Percentiles rank a stretch among this genome's conserved stretches.
Conservation (phyloP, 2,888 invertebrate species). For the Coelinius sp. region DNA sequence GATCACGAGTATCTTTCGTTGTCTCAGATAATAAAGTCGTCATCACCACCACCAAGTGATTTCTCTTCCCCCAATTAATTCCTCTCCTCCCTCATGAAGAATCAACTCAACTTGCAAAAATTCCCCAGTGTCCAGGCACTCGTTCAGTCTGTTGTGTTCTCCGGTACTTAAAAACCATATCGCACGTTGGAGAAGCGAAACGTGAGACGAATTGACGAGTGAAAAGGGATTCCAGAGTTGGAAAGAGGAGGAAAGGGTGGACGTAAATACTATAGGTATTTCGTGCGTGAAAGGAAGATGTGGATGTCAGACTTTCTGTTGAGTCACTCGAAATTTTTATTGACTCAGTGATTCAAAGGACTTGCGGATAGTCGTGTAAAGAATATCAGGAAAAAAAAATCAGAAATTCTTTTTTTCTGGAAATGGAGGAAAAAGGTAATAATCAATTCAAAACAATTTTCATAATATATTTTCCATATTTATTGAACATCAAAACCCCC, state of each 20-base stretch:
- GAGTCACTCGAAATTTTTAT: constrained; percentile 18
- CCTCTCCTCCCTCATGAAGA: constrained; percentile 20
- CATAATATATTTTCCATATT: too few species aligned
- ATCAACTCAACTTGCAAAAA: background rate
- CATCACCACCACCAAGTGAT: constrained; percentile 38
- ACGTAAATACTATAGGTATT: constrained; percentile 10
- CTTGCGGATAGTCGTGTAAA: background rate
- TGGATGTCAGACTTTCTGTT: background rate
- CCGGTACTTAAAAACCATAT: constrained; percentile 54
- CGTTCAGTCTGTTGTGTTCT: constrained; percentile 30
- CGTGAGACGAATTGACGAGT: constrained; percentile 54
- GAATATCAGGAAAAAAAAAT: background rate
- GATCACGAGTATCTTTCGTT: background rate
- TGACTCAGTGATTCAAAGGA: background rate
- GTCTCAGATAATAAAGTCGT: constrained; percentile 13
- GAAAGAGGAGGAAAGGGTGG: constrained; percentile 2
- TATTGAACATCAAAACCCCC: too few species aligned
- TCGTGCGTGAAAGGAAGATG: constrained; percentile 9
- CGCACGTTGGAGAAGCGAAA: constrained; percentile 49
- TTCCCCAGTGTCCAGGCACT: background rate
- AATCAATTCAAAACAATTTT: too few species aligned
- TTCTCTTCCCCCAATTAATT: constrained; percentile 18
- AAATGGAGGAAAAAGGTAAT: background rate
- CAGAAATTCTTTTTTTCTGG: too few species aligned
- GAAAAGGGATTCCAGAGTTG: background rate